phyloP scores from a whole-genome alignment of 2,113 vertebrate species.

The Tonatia bakeri region DNA sequence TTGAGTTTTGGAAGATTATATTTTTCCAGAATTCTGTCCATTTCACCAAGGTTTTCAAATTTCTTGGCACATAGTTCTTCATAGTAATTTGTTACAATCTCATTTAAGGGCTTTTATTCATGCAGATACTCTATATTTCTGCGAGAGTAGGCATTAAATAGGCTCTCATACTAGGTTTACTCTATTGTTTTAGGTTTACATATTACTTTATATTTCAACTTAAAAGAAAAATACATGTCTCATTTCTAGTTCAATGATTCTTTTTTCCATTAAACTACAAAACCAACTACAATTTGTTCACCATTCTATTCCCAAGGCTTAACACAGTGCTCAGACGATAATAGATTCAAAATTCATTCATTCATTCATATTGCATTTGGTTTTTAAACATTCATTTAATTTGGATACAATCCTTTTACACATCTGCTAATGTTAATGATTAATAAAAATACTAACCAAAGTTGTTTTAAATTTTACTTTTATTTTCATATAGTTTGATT shows the following conservation, averaged over 20 bases:
- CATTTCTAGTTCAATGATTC: neutral
- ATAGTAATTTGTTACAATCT: too few species aligned
- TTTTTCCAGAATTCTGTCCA: too few species aligned
- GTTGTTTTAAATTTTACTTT: neutral
- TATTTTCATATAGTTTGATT: neutral
- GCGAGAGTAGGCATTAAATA: neutral
- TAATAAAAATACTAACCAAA: neutral
- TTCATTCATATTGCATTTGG: neutral
- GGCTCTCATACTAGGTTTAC: neutral
- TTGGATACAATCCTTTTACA: neutral
- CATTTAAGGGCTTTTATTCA: neutral
- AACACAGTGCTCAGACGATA: neutral
- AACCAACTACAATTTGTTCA: neutral
- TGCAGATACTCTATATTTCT: neutral
- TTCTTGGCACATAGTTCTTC: too few species aligned
- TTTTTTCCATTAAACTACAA: neutral
- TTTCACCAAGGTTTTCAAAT: too few species aligned
- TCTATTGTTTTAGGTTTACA: neutral
- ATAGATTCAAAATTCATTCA: neutral
- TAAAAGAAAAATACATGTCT: neutral
- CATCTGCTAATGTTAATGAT: neutral
- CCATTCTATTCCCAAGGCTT: neutral
- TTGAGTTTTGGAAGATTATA: too few species aligned
- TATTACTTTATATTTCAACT: neutral
- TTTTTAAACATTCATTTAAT: conserved; percentile 12